Evolutionary conservation across 92 coral and sea anemone species (phyloP), one percentile per base, ranked within the genome.

Genomic region (Porites cylindrica): DNA sequence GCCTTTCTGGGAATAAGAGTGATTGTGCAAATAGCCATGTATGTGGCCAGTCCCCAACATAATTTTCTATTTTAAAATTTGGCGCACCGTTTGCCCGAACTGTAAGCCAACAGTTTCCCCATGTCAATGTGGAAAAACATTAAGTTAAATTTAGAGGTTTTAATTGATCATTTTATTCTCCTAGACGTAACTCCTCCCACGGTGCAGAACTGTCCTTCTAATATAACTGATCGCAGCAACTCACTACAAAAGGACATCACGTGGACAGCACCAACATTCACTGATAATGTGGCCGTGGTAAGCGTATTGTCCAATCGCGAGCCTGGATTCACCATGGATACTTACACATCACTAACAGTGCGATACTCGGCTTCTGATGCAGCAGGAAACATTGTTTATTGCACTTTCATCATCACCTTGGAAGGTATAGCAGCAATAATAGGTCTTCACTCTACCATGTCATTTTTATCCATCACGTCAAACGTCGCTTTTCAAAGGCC

Each of bases 261-360:
- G 29, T 97, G 99, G 99, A 84, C 76, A 19, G 92, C 90, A 84
- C 99, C 99, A 19, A 85, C 86, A 7, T 95, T 97, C 93, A 90
- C 96, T 38, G 99, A 97, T 84, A 97, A 97, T 61, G 99, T 97
- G 56, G 96, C 83, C 72, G 93, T 97, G 18, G 85, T 82, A 5
- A 92, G 78, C 69, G 80, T 71, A 1, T 75, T 92, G 70, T 85
- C 96, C 21, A 97, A 77, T 75, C 94, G 94, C 59, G 77, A 85
- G 47, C 95, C 99, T 59, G 99, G 99, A 43, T 91, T 94, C 85
- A 61, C 86, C 53, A 85, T 97, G 88, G 90, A 75, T 17, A 86
- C 96, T 26, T 90, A 80, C 77, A 87, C 98, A 64, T 88, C 99
- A 16, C 54, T 94, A 20, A 91, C 68, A 14, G 94, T 97, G n/a